phyloP scores from a whole-genome alignment of 37 sponge, comb jelly and placozoan species.

The Spongilla lacustris region DNA sequence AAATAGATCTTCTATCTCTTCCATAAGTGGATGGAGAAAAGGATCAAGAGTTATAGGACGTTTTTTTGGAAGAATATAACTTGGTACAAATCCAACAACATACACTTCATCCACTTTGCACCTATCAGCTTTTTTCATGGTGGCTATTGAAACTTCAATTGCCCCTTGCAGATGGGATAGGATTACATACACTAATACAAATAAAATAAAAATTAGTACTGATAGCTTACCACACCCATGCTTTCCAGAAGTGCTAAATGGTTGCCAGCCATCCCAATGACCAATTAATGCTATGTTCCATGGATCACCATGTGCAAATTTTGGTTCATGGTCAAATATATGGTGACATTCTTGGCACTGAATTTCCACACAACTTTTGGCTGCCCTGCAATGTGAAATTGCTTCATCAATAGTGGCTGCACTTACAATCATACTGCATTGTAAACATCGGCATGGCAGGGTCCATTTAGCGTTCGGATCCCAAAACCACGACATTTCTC shows the following conservation, averaged over 20 bases:
- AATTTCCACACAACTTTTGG: too few species aligned
- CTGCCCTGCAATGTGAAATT: too few species aligned
- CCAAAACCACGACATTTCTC: conserved; percentile 25
- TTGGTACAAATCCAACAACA: conserved; percentile 38
- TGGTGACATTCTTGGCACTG: too few species aligned
- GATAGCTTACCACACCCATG: conserved; percentile 29
- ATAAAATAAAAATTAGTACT: background rate
- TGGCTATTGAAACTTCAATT: conserved; percentile 35
- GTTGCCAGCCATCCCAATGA: conserved; percentile 47
- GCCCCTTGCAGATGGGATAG: conserved; percentile 12
- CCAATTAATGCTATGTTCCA: conserved; percentile 30
- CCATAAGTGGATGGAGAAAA: conserved; percentile 27
- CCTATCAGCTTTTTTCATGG: conserved; percentile 27
- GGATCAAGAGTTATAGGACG: conserved; percentile 4
- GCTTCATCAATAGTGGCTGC: too few species aligned
- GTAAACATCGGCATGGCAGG: too few species aligned
- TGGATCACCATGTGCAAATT: too few species aligned
- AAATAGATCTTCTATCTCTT: conserved; percentile 26
- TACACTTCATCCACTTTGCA: conserved; percentile 25
- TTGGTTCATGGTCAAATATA: too few species aligned
- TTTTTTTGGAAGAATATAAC: conserved; percentile 24
- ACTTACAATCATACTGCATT: too few species aligned
- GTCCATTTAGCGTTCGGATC: conserved; percentile 4
- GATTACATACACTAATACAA: background rate
- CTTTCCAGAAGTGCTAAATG: conserved; percentile 10